Evolutionary conservation across 2,797 vertebrate genomes (phyloP).

Genomic region (Xenopus petersii): DNA sequence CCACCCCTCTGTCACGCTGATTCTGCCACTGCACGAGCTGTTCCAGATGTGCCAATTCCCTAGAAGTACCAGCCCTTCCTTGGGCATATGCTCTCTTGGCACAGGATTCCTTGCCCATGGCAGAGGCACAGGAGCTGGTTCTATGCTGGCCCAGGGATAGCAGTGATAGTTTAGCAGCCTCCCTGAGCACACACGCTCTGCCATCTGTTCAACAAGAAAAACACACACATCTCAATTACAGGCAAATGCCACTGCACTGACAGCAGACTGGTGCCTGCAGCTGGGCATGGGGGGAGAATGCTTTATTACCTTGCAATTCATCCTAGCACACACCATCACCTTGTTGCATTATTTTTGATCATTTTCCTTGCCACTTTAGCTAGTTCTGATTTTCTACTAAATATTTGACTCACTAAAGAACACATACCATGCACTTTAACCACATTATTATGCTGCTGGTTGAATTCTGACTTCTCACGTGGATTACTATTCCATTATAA

Average conservation of each 20-base stretch:
- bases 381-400: too few species aligned
- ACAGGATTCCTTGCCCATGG: conserved; percentile 80
- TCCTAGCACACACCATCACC: background rate
- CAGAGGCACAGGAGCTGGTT: conserved; percentile 88
- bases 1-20: background rate
- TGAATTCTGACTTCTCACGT: too few species aligned
- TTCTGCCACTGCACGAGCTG: conserved; percentile 47
- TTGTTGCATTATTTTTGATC: background rate
- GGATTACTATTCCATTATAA: too few species aligned
- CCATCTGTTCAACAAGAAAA: conserved; percentile 95
- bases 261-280: conserved; percentile 54
- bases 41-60: conserved; percentile 93
- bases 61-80: conserved; percentile 83
- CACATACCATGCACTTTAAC: too few species aligned
- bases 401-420: too few species aligned
- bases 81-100: conserved; percentile 92
- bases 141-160: conserved; percentile 90
- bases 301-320: conserved; percentile 5
- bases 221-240: conserved; percentile 97
- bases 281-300: conserved; percentile 11
- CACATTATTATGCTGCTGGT: too few species aligned
- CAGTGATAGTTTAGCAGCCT: conserved; percentile 98
- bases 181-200: conserved; percentile 88
- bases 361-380: too few species aligned
- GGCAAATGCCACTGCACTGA: conserved; percentile 88